A percentile compares a stretch with the other conserved stretches of the same genome.
Conservation (phyloP, 2,113 vertebrate species). For the Dasyurus viverrinus region DNA sequence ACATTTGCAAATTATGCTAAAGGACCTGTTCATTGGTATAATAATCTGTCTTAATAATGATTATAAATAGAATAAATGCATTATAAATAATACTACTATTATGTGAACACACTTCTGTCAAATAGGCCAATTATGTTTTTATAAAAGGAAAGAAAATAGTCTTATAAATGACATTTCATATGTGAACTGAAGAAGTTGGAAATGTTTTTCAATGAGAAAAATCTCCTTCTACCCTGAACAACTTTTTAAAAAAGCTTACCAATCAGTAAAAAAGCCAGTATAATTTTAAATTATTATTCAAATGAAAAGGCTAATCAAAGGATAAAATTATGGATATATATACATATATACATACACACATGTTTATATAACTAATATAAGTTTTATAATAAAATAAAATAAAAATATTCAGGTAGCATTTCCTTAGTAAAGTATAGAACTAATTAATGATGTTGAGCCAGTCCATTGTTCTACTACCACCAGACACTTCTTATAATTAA, state of each 20-base stretch:
- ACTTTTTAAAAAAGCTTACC: conserved; percentile 38
- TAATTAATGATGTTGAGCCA: too few species aligned
- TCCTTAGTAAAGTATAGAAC: too few species aligned
- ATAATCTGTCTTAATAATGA: not conserved
- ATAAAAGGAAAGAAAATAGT: conserved; percentile 42
- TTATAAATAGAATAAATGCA: not conserved
- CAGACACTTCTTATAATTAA: too few species aligned
- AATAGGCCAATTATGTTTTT: not conserved
- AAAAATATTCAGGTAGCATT: too few species aligned
- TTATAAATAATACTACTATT: conserved; percentile 8
- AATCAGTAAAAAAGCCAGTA: conserved; percentile 21
- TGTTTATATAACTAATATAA: too few species aligned
- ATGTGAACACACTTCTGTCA: conserved; percentile 24
- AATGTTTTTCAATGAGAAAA: conserved; percentile 64
- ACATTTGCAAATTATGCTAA: not conserved
- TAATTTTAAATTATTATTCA: conserved; percentile 60
- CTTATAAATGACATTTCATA: conserved; percentile 47
- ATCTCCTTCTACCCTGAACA: conserved; percentile 50
- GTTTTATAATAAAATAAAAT: too few species aligned
- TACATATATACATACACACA: not conserved
- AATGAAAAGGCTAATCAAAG: conserved; percentile 55
- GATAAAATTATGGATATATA: not conserved
- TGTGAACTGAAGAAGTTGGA: conserved; percentile 54
- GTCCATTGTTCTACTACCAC: too few species aligned
- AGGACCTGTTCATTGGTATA: not conserved